These are phyloP conservation scores for Sebastes glaucus DNA, from an alignment of 2,797 vertebrate genomes.

Conservation along the genomic window DNA sequence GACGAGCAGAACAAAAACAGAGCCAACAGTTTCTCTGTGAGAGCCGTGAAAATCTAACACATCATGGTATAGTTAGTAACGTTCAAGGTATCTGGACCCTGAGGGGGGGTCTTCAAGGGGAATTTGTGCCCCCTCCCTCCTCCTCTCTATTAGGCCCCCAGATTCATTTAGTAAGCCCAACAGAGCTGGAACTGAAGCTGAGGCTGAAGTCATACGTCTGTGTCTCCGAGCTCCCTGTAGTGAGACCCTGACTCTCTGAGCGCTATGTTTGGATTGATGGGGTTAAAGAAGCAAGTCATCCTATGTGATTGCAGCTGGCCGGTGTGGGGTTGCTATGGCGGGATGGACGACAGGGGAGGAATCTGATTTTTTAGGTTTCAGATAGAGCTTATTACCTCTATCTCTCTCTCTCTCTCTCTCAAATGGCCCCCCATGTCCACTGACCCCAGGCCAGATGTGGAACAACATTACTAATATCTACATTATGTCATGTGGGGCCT, in stretches of 20 bases:
- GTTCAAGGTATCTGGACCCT: conserved; percentile 20
- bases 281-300: conserved; percentile 64
- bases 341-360: conserved; percentile 29
- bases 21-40: conserved; percentile 8
- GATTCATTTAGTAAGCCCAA: conserved; percentile 41
- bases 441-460: conserved; percentile 63
- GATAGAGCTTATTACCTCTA: conserved; percentile 34
- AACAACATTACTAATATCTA: conserved; percentile 62
- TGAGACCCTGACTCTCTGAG: conserved; percentile 42
- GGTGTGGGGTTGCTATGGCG: conserved; percentile 24
- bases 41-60: conserved; percentile 18
- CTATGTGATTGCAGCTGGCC: conserved; percentile 70
- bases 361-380: conserved; percentile 53
- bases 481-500: conserved; percentile 57
- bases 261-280: conserved; percentile 61
- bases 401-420: conserved; percentile 12
- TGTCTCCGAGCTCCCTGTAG: conserved; percentile 51
- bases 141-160: conserved; percentile 17
- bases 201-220: conserved; percentile 59
- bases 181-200: conserved; percentile 35
- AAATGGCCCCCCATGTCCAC: conserved; percentile 22
- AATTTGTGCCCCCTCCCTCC: not conserved
- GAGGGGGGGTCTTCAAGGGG: conserved; percentile 2
- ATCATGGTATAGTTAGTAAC: not conserved
- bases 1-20: conserved; percentile 27